Percentiles rank a stretch among this genome's conserved stretches.
These are phyloP conservation scores for Penaeus chinensis DNA, from an alignment of 1,140 invertebrate genomes.

Conservation along the genomic window DNA sequence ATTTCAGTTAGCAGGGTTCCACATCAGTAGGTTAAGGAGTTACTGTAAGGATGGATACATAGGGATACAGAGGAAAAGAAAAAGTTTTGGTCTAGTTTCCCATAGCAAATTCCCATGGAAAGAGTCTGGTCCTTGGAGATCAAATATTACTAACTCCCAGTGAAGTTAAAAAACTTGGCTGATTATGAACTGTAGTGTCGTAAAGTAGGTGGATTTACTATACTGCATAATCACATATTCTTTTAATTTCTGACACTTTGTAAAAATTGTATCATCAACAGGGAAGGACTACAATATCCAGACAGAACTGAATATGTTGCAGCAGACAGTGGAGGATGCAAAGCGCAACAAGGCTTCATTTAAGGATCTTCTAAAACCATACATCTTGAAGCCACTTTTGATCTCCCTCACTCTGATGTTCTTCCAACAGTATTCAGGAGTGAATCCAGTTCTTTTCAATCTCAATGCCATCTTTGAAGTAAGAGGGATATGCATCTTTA, in stretches of 20 bases:
- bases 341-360: constrained; percentile 51
- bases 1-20: too few species aligned
- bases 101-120: too few species aligned
- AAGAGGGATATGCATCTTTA: background rate
- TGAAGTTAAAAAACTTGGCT: too few species aligned
- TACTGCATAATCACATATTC: too few species aligned
- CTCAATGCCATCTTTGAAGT: constrained; percentile 58
- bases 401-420: constrained; percentile 67
- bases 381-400: constrained; percentile 65
- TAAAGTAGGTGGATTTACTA: too few species aligned
- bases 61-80: too few species aligned
- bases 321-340: constrained; percentile 25
- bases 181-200: too few species aligned
- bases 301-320: constrained; percentile 44
- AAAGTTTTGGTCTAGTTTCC: too few species aligned
- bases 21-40: too few species aligned
- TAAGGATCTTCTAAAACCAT: constrained; percentile 62
- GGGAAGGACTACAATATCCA: constrained; percentile 40
- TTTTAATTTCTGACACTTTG: background rate
- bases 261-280: background rate
- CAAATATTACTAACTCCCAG: too few species aligned
- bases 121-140: too few species aligned
- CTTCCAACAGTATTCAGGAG: constrained; percentile 69
- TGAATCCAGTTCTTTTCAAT: constrained; percentile 68
- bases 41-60: too few species aligned